These are phyloP conservation scores for Luscinia megarhynchos DNA, from an alignment of 2,797 vertebrate species.

Conservation along the genomic window DNA sequence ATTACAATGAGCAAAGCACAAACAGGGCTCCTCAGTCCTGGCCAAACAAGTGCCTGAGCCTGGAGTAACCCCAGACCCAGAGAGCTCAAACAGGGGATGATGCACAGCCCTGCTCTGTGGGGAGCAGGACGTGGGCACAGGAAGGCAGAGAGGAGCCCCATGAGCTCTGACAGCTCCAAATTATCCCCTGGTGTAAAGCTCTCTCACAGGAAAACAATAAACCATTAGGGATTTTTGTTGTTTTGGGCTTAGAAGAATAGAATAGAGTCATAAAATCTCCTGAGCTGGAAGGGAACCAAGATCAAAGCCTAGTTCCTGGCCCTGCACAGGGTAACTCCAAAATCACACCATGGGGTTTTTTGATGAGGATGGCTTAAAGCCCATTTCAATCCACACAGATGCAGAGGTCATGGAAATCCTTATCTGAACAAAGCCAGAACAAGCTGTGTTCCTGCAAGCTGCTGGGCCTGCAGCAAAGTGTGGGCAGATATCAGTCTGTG, in stretches of 20 bases:
- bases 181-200: not conserved
- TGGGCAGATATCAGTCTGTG: not conserved
- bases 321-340: not conserved
- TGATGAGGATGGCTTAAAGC: not conserved
- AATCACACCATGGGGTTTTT: not conserved
- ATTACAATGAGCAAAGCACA: not conserved
- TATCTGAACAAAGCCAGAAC: not conserved
- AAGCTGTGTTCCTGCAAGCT: not conserved
- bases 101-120: not conserved
- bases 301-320: not conserved
- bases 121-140: not conserved
- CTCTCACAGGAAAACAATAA: not conserved
- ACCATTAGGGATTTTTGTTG: not conserved
- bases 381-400: not conserved
- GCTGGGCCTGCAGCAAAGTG: not conserved
- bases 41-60: not conserved
- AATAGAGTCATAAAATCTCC: not conserved
- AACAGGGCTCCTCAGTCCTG: not conserved
- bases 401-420: not conserved
- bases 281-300: not conserved
- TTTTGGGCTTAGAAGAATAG: not conserved
- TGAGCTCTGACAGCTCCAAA: not conserved
- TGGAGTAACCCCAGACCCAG: not conserved
- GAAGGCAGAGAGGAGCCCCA: not conserved
- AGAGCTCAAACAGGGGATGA: not conserved